These are phyloP conservation scores for Anticlea derivata DNA, from an alignment of 2,888 invertebrate genomes.

Conservation along the genomic window DNA sequence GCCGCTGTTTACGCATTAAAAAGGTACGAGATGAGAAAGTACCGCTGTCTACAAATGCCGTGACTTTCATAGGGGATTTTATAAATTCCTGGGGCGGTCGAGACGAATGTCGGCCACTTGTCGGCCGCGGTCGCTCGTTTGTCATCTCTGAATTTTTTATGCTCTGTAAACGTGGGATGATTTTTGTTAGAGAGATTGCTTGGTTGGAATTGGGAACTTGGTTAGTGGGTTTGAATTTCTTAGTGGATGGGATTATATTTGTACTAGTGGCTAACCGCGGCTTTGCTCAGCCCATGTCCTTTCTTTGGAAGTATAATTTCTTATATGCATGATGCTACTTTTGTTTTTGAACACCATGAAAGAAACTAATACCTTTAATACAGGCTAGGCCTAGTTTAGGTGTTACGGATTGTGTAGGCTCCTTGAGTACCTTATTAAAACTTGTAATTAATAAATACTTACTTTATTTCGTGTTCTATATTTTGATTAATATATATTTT, in stretches of 20 bases:
- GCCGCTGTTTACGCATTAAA: constrained; percentile 37
- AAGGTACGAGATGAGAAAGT: constrained; percentile 50
- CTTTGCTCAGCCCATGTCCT: too few relatives aligned
- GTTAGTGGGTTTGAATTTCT: constrained; percentile 11
- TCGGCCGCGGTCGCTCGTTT: constrained; percentile 53
- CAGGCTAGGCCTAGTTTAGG: too few relatives aligned
- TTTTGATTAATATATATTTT: too few relatives aligned
- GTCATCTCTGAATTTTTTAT: constrained; percentile 69
- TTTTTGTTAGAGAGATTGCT: constrained; percentile 37
- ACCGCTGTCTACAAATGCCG: constrained; percentile 46
- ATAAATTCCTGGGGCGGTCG: constrained; percentile 52
- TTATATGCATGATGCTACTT: too few relatives aligned
- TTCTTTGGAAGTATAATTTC: too few relatives aligned
- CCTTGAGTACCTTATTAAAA: too few relatives aligned
- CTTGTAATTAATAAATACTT: too few relatives aligned
- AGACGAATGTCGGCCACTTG: constrained; percentile 64
- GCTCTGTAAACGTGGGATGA: constrained; percentile 43
- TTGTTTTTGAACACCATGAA: too few relatives aligned
- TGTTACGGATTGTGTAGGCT: too few relatives aligned
- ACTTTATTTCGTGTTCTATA: too few relatives aligned
- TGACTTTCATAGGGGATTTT: constrained; percentile 56
- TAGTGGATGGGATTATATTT: neutral
- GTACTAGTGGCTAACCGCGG: too few relatives aligned
- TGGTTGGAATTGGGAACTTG: neutral
- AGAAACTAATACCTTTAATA: too few relatives aligned